A percentile compares a stretch with the other conserved stretches of the same genome.
Conservation (phyloP, 2,797 vertebrate species). For the Gymnodraco acuticeps region DNA sequence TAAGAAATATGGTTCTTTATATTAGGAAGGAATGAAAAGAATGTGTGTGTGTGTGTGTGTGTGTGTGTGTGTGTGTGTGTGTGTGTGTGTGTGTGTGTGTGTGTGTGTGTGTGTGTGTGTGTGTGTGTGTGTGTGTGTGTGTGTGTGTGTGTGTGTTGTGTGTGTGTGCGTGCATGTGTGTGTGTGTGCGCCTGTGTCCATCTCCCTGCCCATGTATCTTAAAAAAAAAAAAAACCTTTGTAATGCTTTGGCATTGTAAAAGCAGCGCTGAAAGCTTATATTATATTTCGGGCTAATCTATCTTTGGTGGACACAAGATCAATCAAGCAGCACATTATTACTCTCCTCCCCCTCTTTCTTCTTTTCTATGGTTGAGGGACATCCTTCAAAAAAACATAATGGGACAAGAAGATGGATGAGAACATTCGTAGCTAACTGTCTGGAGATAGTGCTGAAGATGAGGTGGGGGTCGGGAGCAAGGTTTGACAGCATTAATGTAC, state of each 20-base stretch:
- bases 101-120: constrained; percentile 4
- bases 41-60: constrained; percentile 18
- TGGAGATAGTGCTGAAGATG: constrained; percentile 85
- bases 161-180: constrained; percentile 15
- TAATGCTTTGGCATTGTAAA: constrained; percentile 37
- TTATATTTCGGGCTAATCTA: constrained; percentile 78
- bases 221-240: constrained; percentile 35
- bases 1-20: constrained; percentile 37
- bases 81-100: constrained; percentile 13
- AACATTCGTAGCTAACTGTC: constrained; percentile 88
- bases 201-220: constrained; percentile 4
- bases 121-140: too few species aligned
- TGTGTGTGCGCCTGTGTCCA: constrained; percentile 20
- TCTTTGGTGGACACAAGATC: constrained; percentile 76
- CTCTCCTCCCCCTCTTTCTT: constrained; percentile 87
- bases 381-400: constrained; percentile 92
- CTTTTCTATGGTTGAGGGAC: constrained; percentile 89
- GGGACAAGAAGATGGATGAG: constrained; percentile 94
- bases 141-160: constrained; percentile 1
- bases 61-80: constrained; percentile 11
- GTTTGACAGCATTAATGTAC: constrained; percentile 59
- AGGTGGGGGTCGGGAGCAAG: constrained; percentile 80
- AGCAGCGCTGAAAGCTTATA: constrained; percentile 36
- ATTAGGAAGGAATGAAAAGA: constrained; percentile 37
- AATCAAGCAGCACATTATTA: constrained; percentile 85